These are phyloP conservation scores for Neopipo cinnamomea DNA, from an alignment of 2,113 vertebrate species.

Conservation along the genomic window DNA sequence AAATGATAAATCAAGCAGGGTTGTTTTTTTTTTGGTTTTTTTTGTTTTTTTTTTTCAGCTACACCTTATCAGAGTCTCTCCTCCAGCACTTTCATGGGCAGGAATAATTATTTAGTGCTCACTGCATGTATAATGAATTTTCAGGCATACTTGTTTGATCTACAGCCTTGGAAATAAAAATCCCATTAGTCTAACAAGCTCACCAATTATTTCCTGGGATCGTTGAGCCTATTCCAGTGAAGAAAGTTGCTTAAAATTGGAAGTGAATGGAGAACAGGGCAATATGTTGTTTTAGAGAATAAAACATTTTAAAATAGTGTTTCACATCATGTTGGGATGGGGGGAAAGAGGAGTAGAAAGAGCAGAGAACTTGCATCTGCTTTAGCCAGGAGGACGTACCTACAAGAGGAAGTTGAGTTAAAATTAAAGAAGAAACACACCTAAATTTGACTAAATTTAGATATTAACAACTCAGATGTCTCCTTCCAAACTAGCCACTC, in stretches of 20 bases:
- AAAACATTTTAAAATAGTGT: neutral
- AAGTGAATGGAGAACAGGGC: conserved; percentile 20
- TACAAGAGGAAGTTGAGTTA: neutral
- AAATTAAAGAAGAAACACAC: neutral
- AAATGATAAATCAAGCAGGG: conserved; percentile 31
- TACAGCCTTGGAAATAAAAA: conserved; percentile 67
- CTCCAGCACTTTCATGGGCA: conserved; percentile 32
- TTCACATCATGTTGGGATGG: neutral
- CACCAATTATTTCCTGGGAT: conserved; percentile 56
- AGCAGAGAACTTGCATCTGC: neutral
- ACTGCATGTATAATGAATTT: conserved; percentile 59
- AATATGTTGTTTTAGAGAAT: conserved; percentile 2
- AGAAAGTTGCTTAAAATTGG: conserved; percentile 40
- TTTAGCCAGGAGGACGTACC: neutral
- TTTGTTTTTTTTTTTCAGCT: neutral
- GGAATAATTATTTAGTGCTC: conserved; percentile 56
- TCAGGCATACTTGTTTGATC: conserved; percentile 62
- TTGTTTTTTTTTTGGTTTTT: neutral
- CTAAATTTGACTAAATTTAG: neutral
- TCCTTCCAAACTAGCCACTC: neutral
- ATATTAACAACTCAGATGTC: neutral
- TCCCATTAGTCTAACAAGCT: conserved; percentile 69
- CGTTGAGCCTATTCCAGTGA: neutral
- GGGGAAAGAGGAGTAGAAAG: neutral
- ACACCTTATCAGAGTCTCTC: conserved; percentile 45